Base-by-base conservation (phyloP, 1,140 invertebrate species). In the Euborellia annulipes region DNA sequence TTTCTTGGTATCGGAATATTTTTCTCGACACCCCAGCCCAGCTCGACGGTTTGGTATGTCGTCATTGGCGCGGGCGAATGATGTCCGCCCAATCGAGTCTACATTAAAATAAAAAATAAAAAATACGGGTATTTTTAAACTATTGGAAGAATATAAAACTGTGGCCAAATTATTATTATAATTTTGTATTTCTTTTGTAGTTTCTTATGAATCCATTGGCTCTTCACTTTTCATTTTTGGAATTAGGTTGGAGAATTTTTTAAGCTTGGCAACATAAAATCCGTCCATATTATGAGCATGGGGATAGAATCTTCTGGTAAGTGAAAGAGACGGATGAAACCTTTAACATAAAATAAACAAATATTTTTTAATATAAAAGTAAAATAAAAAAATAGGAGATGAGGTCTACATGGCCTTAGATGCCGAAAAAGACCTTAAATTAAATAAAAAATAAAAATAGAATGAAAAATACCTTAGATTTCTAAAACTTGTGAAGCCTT, bases 231-330 rank as follows among this genome's bases (percentile, higher is more conserved):
- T 50, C 48, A 30, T 45, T 49, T 64, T 67, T 2, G 69, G 68
- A 64, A 85, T 80, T 40, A 76, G 72, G 69, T 95, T 91, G 1
- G 86, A 90, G 60, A 94, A 85, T 58, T 98, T 98, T 65, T 94
- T 92, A 0, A 99, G 62, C 70, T 99, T 99, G 3, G 92, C 92
- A 11, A 99, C 92, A 72, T 91, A 99, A 62, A 99, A 99, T 22
- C 96, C 96, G 70, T 99, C 95, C 82, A 98, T 90, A 63, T 99
- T 99, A 60, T 98, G 91, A 13, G 83, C 82, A 62, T 99, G 95
- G 3, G 95, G 95, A 68, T 98, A 98, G 68, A 92, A 96, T 48
- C 94, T 69, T 65, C 77, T 77, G 0, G 89, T 85, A 17, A 92
- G 63, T 61, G 92, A 91, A 60, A 99, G 61, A 3, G 84, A 83